These are phyloP conservation scores for Cyprinus carpio DNA, from an alignment of 2,113 vertebrate species.

Conservation along the genomic window DNA sequence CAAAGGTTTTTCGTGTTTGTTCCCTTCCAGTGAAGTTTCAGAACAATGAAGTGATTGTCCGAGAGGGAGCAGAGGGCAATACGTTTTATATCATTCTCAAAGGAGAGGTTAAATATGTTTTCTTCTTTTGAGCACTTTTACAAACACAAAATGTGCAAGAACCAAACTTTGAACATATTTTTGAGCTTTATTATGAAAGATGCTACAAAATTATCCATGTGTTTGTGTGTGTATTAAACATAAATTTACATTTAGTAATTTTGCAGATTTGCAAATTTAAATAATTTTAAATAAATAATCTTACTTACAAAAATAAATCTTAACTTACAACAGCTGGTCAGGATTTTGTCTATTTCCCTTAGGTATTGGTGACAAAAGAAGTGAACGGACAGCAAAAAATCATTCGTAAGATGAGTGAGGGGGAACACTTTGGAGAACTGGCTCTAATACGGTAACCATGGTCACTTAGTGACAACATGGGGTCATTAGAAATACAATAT, in stretches of 20 bases:
- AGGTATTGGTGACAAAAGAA: conserved; percentile 78
- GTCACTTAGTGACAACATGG: background rate
- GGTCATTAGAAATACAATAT: no score
- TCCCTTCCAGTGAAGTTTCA: conserved; percentile 69
- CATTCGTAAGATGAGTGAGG: conserved; percentile 76
- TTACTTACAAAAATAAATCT: background rate
- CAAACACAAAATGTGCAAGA: background rate
- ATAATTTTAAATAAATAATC: no score
- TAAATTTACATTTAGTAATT: no score
- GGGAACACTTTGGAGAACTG: conserved; percentile 82
- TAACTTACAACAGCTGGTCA: background rate
- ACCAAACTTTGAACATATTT: no score
- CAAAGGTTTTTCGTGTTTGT: background rate
- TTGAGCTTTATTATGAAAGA: no score
- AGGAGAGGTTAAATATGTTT: conserved; percentile 71
- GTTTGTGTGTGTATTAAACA: background rate
- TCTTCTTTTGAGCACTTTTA: background rate
- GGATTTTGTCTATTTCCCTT: background rate
- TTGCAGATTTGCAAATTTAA: no score
- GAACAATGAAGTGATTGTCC: conserved; percentile 76
- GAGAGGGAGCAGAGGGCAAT: conserved; percentile 76
- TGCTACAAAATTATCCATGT: background rate
- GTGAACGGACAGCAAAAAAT: conserved; percentile 73
- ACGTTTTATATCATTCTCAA: conserved; percentile 81
- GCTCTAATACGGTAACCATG: conserved; percentile 79